Evolutionary conservation across 2,113 vertebrate genomes (phyloP), one percentile per base, ranked within the genome.

Genomic region (Jacana jacana): DNA sequence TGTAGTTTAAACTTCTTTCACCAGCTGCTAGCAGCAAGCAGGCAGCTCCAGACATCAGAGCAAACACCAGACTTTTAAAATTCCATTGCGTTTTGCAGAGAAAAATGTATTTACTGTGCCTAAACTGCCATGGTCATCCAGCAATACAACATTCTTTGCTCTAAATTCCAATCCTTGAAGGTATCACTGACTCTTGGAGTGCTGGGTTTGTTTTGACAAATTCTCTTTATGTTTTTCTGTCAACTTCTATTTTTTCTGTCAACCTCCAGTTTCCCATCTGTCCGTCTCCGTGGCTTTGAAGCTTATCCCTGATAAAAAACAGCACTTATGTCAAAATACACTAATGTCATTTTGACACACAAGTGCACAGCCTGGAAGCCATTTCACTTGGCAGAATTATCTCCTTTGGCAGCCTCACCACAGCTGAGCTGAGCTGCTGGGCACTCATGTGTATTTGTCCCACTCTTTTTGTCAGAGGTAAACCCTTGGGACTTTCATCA

Each of bases 241-340:
- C 89, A 75, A 54, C 48, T 89, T 92, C 55, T 87, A 89, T 86
- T 96, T 95, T 95, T 87, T 39, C 84, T 95, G 91, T 73, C 84
- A 94, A 49, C 52, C 48, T 96, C 42, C 81, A 91, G 89, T 84
- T 97, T 95, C 91, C 80, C 94, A 89, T 88, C 81, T 88, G 85
- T 93, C 63, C 71, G 49, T 76, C 73, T 82, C 89, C 5, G 52
- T 35, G 81, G 75, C 89, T 96, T 96, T 96, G 94, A 96, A 95
- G 81, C 87, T 96, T 89, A 94, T 82, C 70, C 89, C 66, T 89
- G 87, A 89, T 85, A 95, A 95, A 95, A 95, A 87, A 51, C 89
- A 95, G 84, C 93, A 95, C 91, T 96, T 97, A 33, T 54, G 81
- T 92, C 96, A 91, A 94, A 94, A 95, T 94, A 96, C 91, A 92